Conservation (phyloP, 2,113 vertebrate genomes). For the Leptobrachium ailaonicum region DNA sequence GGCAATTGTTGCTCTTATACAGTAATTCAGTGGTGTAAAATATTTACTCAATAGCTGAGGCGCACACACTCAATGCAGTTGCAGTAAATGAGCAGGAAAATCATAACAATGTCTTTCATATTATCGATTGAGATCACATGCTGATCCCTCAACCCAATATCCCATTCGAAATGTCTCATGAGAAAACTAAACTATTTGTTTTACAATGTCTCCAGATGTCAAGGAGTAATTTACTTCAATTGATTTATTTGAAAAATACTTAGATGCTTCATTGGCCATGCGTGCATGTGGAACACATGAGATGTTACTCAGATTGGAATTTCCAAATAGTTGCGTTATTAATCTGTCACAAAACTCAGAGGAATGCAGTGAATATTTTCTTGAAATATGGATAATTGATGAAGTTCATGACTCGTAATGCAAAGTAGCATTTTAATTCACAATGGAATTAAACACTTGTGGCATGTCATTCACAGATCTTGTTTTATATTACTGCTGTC, state of each 20-base stretch:
- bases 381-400: not conserved
- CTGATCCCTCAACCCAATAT: slow-evolving; percentile 20
- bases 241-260: slow-evolving; percentile 38
- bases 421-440: no score
- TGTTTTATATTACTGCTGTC: no score
- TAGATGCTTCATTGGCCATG: slow-evolving; percentile 29
- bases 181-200: slow-evolving; percentile 38
- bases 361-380: not conserved
- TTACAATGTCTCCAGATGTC: slow-evolving; percentile 28
- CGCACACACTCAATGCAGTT: no score
- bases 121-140: slow-evolving; percentile 29
- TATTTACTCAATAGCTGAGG: no score
- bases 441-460: no score
- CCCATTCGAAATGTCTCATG: slow-evolving; percentile 28
- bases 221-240: slow-evolving; percentile 1
- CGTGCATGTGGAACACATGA: slow-evolving; percentile 35
- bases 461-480: no score
- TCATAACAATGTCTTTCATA: not conserved
- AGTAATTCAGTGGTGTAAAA: no score
- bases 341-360: not conserved
- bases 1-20: no score
- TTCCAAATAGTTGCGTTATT: not conserved
- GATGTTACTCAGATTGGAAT: not conserved
- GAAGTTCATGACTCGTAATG: not conserved
- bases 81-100: not conserved